These are phyloP conservation scores for Vulpes vulpes DNA, from an alignment of 2,113 vertebrate genomes.

Conservation along the genomic window DNA sequence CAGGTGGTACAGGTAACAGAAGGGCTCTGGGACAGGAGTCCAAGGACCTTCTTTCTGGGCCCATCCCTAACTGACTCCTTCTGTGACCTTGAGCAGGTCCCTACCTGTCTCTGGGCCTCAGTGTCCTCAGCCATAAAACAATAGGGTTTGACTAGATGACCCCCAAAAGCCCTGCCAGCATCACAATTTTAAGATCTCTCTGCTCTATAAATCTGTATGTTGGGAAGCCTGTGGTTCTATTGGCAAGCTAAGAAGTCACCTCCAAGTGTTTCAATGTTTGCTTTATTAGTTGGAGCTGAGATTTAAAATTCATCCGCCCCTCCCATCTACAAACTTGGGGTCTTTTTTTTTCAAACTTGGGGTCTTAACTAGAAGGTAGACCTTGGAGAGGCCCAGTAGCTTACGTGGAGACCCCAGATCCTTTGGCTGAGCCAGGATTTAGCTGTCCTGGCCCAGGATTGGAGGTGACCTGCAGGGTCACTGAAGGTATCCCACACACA, in stretches of 20 bases:
- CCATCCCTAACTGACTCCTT: neutral
- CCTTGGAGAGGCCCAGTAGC: neutral
- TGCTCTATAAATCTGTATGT: neutral
- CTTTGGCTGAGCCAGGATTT: neutral
- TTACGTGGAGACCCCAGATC: neutral
- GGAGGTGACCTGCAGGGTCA: neutral
- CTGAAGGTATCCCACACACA: neutral
- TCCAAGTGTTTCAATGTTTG: neutral
- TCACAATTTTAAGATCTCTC: neutral
- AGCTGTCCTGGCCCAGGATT: neutral
- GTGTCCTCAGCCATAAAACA: slow-evolving; percentile 2
- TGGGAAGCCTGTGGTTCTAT: neutral
- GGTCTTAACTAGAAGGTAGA: neutral
- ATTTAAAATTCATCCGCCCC: slow-evolving; percentile 30
- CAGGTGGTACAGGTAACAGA: neutral
- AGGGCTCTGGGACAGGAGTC: neutral
- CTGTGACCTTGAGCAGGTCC: slow-evolving; percentile 27
- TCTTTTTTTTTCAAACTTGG: neutral
- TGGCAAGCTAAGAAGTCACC: neutral
- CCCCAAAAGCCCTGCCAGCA: neutral
- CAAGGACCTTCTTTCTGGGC: neutral
- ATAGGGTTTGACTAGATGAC: neutral
- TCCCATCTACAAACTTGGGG: neutral
- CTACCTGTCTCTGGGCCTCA: neutral
- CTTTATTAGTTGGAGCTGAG: slow-evolving; percentile 18